Evolutionary conservation across 2,113 vertebrate genomes (phyloP).

Genomic region (Helogale parvula): DNA sequence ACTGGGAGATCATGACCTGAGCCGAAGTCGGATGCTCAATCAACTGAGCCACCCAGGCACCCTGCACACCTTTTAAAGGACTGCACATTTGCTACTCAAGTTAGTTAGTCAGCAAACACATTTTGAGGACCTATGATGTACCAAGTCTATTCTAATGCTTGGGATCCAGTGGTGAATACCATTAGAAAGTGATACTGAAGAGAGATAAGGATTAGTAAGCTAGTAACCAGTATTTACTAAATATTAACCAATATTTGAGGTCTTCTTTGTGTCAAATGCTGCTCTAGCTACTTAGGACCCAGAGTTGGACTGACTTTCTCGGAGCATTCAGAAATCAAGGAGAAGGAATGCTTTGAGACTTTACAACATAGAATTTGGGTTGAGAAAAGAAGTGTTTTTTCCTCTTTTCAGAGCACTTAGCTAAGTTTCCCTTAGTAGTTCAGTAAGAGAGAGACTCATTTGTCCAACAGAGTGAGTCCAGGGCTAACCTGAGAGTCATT

Average conservation of each 20-base stretch:
- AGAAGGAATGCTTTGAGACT: neutral
- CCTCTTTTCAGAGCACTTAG: neutral
- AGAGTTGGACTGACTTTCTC: neutral
- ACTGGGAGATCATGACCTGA: no score
- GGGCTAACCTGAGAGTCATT: neutral
- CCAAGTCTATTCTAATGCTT: neutral
- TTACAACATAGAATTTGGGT: neutral
- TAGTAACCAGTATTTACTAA: neutral
- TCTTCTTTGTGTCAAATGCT: neutral
- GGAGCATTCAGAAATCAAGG: neutral
- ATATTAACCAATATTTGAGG: neutral
- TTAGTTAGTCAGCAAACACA: neutral
- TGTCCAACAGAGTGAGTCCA: neutral
- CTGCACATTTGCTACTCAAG: neutral
- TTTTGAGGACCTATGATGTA: neutral
- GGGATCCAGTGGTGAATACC: neutral
- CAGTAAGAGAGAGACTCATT: neutral
- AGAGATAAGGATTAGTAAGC: neutral
- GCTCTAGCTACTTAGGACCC: neutral
- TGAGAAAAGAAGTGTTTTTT: neutral
- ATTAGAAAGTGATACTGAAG: neutral
- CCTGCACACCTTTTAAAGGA: neutral
- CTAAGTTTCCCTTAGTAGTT: neutral
- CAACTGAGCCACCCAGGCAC: no score
- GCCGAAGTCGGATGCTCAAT: no score